These are phyloP conservation scores for Scaptodrosophila latifasciaeformis DNA, from an alignment of 2,888 invertebrate genomes.

Conservation along the genomic window DNA sequence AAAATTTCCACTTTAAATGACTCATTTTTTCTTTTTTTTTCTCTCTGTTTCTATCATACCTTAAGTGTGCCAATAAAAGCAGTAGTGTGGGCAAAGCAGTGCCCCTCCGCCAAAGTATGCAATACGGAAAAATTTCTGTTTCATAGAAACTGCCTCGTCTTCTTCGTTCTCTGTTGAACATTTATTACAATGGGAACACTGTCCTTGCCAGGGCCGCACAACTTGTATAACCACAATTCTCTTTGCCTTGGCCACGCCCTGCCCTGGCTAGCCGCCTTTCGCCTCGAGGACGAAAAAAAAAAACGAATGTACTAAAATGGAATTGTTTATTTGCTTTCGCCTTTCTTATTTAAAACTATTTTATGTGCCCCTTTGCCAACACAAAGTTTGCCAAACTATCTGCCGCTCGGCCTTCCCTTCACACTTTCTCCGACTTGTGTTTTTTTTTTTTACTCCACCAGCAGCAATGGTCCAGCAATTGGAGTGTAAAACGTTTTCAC, in stretches of 20 bases:
- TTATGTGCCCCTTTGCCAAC: conserved; percentile 57
- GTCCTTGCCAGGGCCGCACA: conserved; percentile 17
- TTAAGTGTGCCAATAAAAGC: too few species aligned
- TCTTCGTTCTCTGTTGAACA: conserved; percentile 39
- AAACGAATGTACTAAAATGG: too few species aligned
- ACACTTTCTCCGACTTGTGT: too few species aligned
- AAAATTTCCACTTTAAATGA: too few species aligned
- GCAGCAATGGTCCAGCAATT: conserved; percentile 41
- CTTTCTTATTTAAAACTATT: conserved; percentile 65
- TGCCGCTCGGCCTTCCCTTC: too few species aligned
- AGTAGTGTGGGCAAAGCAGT: too few species aligned
- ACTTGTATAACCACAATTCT: too few species aligned
- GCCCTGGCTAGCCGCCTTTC: conserved; percentile 8
- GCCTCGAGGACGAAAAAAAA: too few species aligned
- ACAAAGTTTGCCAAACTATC: conserved; percentile 54
- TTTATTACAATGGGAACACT: conserved; percentile 45
- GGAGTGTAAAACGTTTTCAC: conserved; percentile 68
- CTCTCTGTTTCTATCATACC: too few species aligned
- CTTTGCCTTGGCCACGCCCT: conserved; percentile 23
- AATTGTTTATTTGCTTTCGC: conserved; percentile 64
- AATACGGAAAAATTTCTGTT: conserved; percentile 60
- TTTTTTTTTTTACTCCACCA: conserved; percentile 1
- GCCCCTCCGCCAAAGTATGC: too few species aligned
- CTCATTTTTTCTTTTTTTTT: too few species aligned
- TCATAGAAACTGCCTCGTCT: conserved; percentile 43